A percentile compares a stretch with the other conserved stretches of the same genome.
These are phyloP conservation scores for Sarcophaga carnaria DNA, from an alignment of 2,888 invertebrate species.

Conservation along the genomic window DNA sequence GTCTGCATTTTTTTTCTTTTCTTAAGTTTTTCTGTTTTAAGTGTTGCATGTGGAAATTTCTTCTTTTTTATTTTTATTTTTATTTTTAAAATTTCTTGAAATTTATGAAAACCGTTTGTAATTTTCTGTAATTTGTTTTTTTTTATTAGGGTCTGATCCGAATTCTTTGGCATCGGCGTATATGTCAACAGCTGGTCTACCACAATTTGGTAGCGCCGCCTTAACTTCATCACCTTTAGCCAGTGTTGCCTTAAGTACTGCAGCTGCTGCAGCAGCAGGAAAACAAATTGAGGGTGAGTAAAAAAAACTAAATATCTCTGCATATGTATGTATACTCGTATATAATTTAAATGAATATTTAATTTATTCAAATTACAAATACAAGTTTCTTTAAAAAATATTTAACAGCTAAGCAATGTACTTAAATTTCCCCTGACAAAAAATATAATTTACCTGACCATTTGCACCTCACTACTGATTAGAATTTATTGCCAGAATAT, in stretches of 20 bases:
- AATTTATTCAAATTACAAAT: too few relatives aligned
- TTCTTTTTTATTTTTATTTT: not conserved
- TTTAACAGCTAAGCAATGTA: too few relatives aligned
- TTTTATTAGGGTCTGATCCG: constrained; percentile 79
- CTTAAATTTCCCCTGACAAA: too few relatives aligned
- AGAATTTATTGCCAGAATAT: too few relatives aligned
- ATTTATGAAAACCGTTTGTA: not conserved
- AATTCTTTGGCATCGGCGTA: constrained; percentile 85
- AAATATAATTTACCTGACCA: too few relatives aligned
- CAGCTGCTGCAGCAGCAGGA: constrained; percentile 91
- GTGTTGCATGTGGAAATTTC: constrained; percentile 41
- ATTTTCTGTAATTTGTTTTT: not conserved
- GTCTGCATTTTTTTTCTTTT: not conserved
- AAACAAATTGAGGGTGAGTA: constrained; percentile 94
- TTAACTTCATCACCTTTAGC: constrained; percentile 85
- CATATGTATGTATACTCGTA: not conserved
- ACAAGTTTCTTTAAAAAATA: too few relatives aligned
- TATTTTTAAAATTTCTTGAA: not conserved
- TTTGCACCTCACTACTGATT: too few relatives aligned
- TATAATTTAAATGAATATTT: too few relatives aligned
- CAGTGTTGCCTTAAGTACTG: constrained; percentile 87
- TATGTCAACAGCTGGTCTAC: constrained; percentile 83
- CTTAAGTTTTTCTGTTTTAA: constrained; percentile 23
- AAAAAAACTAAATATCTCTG: not conserved
- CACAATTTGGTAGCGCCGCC: constrained; percentile 84